Evolutionary conservation across 2,888 invertebrate genomes (phyloP).

Genomic region (Cantharis lateralis): DNA sequence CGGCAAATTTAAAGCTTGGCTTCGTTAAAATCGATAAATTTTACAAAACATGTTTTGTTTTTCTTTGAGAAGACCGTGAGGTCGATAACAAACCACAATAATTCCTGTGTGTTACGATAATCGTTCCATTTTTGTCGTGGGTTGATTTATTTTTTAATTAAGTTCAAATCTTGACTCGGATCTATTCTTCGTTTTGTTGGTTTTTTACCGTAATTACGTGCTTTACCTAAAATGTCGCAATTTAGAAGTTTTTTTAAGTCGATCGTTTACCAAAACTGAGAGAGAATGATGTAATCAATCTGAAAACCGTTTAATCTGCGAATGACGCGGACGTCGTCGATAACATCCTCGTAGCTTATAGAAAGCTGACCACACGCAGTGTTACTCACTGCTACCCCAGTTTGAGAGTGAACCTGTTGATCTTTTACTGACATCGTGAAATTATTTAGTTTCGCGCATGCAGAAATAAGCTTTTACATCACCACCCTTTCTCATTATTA

Average conservation of each 20-base stretch:
- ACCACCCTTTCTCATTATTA: not conserved
- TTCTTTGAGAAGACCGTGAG: not conserved
- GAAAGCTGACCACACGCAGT: constrained; percentile 34
- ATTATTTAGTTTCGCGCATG: constrained; percentile 19
- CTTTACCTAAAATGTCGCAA: not conserved
- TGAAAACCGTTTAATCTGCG: constrained; percentile 32
- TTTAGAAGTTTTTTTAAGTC: not conserved
- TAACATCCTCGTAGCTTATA: constrained; percentile 30
- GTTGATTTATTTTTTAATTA: not conserved
- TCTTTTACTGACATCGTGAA: constrained; percentile 20
- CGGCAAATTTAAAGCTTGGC: not conserved
- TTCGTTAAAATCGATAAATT: not conserved
- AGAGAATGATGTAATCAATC: constrained; percentile 38
- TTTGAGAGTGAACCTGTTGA: constrained; percentile 38
- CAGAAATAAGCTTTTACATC: constrained; percentile 7
- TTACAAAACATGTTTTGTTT: not conserved
- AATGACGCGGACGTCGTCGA: constrained; percentile 37
- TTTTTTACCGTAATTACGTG: not conserved
- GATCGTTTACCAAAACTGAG: not conserved
- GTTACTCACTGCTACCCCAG: constrained; percentile 19
- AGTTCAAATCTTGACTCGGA: not conserved
- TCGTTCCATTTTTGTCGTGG: not conserved
- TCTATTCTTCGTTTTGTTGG: not conserved
- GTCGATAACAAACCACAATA: not conserved
- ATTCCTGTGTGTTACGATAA: not conserved